phyloP scores from a whole-genome alignment of 2,113 vertebrate species.

The Tringa solitaria region DNA sequence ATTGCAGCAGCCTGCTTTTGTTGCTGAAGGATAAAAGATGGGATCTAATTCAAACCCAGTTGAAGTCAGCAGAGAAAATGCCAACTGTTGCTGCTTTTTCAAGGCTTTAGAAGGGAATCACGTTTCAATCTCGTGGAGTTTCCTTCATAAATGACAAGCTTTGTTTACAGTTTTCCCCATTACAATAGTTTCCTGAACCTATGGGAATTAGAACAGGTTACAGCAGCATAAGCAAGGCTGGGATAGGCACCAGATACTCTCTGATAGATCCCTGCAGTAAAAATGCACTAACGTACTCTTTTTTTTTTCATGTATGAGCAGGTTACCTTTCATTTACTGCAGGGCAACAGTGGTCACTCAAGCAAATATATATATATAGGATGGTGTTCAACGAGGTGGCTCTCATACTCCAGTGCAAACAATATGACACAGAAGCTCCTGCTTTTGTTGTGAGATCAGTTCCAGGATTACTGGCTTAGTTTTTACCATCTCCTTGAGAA shows the following conservation, averaged over 20 bases:
- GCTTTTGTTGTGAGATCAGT: not conserved
- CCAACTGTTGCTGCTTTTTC: not conserved
- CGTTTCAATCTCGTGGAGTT: not conserved
- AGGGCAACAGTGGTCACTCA: not conserved
- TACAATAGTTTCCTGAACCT: not conserved
- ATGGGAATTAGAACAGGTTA: not conserved
- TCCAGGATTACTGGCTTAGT: not conserved
- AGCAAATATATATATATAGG: not conserved
- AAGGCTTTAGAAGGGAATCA: not conserved
- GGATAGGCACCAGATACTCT: not conserved
- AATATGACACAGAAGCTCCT: not conserved
- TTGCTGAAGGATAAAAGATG: not conserved
- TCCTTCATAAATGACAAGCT: not conserved
- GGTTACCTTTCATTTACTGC: not conserved
- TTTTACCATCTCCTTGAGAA: not conserved
- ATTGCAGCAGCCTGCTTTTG: not conserved
- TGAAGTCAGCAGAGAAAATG: not conserved
- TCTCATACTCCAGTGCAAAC: not conserved
- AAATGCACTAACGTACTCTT: not conserved
- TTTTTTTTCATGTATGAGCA: not conserved
- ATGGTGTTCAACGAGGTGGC: fast-evolving
- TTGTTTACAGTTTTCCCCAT: not conserved
- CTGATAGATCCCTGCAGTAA: not conserved
- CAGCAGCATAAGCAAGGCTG: not conserved
- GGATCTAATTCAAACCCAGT: not conserved